Evolutionary conservation across 2,888 invertebrate species (phyloP).

Genomic region (Salticus scenicus): DNA sequence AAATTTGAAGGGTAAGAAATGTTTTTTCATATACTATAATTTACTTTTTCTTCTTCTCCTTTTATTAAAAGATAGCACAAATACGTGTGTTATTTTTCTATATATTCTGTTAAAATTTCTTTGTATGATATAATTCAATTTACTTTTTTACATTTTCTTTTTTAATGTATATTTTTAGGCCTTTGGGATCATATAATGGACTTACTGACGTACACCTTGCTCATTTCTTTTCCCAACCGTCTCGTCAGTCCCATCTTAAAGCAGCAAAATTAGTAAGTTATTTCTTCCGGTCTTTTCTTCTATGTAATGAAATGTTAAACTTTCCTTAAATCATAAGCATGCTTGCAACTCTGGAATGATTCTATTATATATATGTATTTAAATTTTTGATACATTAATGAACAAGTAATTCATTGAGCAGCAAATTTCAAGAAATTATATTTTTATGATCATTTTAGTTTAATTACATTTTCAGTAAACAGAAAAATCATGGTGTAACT

Average conservation of each 20-base stretch:
- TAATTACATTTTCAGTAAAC: no score
- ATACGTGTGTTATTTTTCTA: not conserved
- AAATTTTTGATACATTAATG: no score
- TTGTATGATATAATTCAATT: not conserved
- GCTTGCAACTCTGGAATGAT: no score
- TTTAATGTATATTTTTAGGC: conserved; percentile 30
- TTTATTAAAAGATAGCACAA: not conserved
- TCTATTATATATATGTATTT: no score
- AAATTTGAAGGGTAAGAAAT: conserved; percentile 58
- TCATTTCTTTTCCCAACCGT: conserved; percentile 56
- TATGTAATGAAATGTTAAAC: no score
- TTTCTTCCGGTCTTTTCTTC: no score
- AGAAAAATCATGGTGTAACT: no score
- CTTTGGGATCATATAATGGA: conserved; percentile 60
- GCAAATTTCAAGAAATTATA: no score
- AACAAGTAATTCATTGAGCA: no score
- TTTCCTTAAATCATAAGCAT: no score
- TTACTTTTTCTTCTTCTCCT: no score
- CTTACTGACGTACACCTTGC: conserved; percentile 61
- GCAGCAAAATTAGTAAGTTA: conserved; percentile 49
- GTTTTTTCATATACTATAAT: not conserved
- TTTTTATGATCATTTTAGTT: no score
- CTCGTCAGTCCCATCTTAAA: conserved; percentile 47
- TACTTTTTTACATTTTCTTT: not conserved
- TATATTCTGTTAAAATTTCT: not conserved